Conservation (phyloP, 2,888 invertebrate species). For the Sesia bembeciformis region DNA sequence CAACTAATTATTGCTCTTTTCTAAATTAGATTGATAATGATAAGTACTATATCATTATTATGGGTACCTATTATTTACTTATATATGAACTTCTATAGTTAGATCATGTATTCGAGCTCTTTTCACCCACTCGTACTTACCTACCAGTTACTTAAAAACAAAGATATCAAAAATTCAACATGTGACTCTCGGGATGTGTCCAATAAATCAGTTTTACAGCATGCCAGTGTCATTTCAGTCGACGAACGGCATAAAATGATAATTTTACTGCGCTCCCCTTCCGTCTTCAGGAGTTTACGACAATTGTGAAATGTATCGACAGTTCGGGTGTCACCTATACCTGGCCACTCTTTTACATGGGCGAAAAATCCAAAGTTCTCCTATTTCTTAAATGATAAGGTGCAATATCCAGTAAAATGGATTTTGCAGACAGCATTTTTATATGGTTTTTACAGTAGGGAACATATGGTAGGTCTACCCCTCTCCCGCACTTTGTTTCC, state of each 20-base stretch:
- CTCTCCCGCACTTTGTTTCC: slow-evolving; percentile 19
- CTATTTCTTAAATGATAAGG: too few species aligned
- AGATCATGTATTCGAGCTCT: too few species aligned
- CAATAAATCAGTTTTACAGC: slow-evolving; percentile 75
- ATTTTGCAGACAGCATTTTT: slow-evolving; percentile 10
- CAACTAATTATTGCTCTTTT: too few species aligned
- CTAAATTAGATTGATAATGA: too few species aligned
- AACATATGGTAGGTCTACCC: slow-evolving; percentile 50
- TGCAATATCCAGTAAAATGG: slow-evolving; percentile 12
- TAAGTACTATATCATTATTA: too few species aligned
- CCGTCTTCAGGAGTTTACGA: slow-evolving; percentile 70
- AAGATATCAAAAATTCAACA: slow-evolving; percentile 70
- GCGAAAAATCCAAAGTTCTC: too few species aligned
- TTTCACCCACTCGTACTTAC: too few species aligned
- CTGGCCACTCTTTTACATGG: not conserved
- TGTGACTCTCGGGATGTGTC: slow-evolving; percentile 66
- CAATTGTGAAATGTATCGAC: slow-evolving; percentile 75
- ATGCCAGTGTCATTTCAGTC: slow-evolving; percentile 73
- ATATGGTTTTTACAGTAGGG: slow-evolving; percentile 26
- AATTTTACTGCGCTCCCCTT: slow-evolving; percentile 72
- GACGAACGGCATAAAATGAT: slow-evolving; percentile 74
- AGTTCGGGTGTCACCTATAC: slow-evolving; percentile 64
- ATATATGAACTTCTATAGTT: too few species aligned
- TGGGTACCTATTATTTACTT: too few species aligned
- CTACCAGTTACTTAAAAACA: slow-evolving; percentile 43